A percentile compares a stretch with the other conserved stretches of the same genome.
Evolutionary conservation across 2,113 vertebrate genomes (phyloP).

Genomic region (Chionodraco myersi): DNA sequence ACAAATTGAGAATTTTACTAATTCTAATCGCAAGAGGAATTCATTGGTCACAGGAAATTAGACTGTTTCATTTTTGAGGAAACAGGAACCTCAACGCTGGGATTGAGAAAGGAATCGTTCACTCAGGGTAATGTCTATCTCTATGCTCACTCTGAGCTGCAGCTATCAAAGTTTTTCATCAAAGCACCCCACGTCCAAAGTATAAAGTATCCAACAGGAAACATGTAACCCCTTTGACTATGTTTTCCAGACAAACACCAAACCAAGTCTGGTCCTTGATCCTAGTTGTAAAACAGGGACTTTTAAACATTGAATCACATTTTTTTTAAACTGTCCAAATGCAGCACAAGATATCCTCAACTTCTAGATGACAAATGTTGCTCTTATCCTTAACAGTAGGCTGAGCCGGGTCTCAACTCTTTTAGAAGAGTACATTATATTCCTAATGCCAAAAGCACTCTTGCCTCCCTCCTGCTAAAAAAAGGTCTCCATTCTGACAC

Average conservation of each 20-base stretch:
- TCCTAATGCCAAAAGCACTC: conserved; percentile 37
- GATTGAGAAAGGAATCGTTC: conserved; percentile 15
- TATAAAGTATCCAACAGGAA: conserved; percentile 11
- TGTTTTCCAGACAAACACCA: conserved; percentile 20
- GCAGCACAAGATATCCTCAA: not conserved
- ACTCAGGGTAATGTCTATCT: not conserved
- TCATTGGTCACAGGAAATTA: not conserved
- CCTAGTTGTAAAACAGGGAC: not conserved
- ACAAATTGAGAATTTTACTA: not conserved
- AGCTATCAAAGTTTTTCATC: conserved; percentile 17
- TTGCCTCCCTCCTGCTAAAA: conserved; percentile 24
- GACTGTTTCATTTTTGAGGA: conserved; percentile 19
- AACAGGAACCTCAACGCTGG: conserved; percentile 30
- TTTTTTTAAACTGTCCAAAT: conserved; percentile 12
- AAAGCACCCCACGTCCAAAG: conserved; percentile 5
- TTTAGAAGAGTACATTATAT: conserved; percentile 26
- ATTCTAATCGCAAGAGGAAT: not conserved
- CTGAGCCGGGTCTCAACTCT: conserved; percentile 18
- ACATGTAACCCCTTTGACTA: not conserved
- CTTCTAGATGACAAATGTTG: conserved; percentile 6
- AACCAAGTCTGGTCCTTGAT: conserved; percentile 38
- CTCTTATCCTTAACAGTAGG: conserved; percentile 19
- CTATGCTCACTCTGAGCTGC: conserved; percentile 12
- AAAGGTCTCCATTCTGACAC: conserved; percentile 28
- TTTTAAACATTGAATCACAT: not conserved